phyloP scores from a whole-genome alignment of 2,113 vertebrate genomes.

The Gambusia holbrooki region DNA sequence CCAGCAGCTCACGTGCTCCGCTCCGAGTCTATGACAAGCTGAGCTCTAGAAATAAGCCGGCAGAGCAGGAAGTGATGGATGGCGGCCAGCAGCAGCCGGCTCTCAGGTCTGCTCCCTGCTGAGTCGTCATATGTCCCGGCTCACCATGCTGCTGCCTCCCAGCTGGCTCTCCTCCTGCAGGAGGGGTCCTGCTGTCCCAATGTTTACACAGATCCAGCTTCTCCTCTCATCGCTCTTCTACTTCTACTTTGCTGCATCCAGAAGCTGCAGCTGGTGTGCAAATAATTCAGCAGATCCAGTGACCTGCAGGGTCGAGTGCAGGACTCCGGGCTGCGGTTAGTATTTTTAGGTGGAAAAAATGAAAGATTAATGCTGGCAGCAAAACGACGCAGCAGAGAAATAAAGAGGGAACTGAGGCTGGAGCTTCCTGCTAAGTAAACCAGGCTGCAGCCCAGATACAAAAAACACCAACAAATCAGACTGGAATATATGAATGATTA shows the following conservation, averaged over 20 bases:
- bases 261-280: conserved; percentile 1
- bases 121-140: conserved; percentile 36
- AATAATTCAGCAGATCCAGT: conserved; percentile 20
- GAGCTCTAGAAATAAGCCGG: conserved; percentile 64
- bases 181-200: background rate
- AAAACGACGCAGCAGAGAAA: background rate
- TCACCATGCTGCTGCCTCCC: conserved; percentile 31
- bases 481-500: background rate
- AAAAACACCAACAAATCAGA: background rate
- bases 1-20: conserved; percentile 44
- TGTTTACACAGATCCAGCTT: background rate
- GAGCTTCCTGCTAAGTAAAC: too few species aligned
- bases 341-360: background rate
- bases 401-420: background rate
- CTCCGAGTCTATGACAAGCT: conserved; percentile 1
- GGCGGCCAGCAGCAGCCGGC: conserved; percentile 34
- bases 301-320: conserved; percentile 14
- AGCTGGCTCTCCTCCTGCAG: background rate
- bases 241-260: background rate
- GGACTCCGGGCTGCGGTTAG: background rate
- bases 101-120: conserved; percentile 20
- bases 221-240: background rate
- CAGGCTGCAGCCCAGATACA: background rate
- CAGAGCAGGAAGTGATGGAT: conserved; percentile 44
- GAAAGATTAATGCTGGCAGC: conserved; percentile 22